Evolutionary conservation across 2,797 vertebrate genomes (phyloP).

Genomic region (Megalops cyprinoides): DNA sequence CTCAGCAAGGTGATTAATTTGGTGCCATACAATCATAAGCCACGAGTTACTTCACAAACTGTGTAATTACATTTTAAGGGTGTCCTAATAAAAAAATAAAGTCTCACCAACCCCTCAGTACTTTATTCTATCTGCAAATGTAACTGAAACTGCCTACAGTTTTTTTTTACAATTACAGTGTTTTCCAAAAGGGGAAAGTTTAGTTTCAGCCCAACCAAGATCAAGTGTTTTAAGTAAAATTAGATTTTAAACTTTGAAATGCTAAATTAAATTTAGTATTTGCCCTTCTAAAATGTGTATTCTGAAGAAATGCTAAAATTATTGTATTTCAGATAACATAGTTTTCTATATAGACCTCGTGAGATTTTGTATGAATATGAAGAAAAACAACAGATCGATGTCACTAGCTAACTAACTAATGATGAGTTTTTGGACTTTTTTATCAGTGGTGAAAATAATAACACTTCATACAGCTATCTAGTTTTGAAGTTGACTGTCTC

Average conservation of each 20-base stretch:
- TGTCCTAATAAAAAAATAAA: not conserved
- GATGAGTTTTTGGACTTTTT: too few species aligned
- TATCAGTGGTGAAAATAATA: too few species aligned
- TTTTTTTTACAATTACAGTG: not conserved
- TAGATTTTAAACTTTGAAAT: too few species aligned
- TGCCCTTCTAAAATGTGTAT: too few species aligned
- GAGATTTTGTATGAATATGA: too few species aligned
- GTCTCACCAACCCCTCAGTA: conserved; percentile 2
- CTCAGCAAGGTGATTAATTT: not conserved
- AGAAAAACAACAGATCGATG: too few species aligned
- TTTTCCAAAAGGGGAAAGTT: not conserved
- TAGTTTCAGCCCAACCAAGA: not conserved
- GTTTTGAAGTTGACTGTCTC: too few species aligned
- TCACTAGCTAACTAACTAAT: too few species aligned
- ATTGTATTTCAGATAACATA: not conserved
- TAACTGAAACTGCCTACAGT: not conserved
- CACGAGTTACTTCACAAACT: not conserved
- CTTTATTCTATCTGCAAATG: not conserved
- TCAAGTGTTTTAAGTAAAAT: too few species aligned
- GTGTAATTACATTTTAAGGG: conserved; percentile 6
- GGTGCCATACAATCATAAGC: not conserved
- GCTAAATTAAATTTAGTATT: too few species aligned
- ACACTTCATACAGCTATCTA: too few species aligned
- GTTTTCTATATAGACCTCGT: too few species aligned
- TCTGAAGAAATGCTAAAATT: not conserved